Conservation (phyloP, 2,797 vertebrate species). For the Acanthiza pusilla region DNA sequence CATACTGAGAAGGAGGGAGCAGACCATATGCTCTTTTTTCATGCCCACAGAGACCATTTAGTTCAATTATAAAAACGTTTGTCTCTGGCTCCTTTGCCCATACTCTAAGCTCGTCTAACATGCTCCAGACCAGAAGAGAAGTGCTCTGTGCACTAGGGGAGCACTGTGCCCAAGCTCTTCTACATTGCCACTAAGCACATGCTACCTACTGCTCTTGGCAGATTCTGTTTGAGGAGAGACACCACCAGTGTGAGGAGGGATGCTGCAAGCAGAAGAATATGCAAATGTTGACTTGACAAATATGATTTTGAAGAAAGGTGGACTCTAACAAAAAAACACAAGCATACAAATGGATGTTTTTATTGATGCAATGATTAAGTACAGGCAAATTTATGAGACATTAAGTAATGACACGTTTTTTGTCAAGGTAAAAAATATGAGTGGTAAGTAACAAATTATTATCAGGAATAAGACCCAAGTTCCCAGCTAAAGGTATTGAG, state of each 20-base stretch:
- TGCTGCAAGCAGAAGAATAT: neutral
- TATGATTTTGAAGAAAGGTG: neutral
- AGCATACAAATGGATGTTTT: neutral
- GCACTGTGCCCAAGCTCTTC: neutral
- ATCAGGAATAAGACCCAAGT: neutral
- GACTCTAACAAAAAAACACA: conserved; percentile 12
- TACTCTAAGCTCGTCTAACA: neutral
- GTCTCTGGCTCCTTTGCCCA: neutral
- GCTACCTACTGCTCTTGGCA: neutral
- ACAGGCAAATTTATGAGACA: conserved; percentile 58
- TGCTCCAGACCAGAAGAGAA: neutral
- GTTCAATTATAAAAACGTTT: neutral
- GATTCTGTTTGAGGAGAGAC: neutral
- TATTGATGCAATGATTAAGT: conserved; percentile 7
- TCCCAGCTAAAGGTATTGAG: neutral
- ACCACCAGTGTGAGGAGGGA: neutral
- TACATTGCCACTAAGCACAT: neutral
- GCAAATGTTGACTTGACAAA: neutral
- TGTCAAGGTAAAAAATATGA: conserved; percentile 26
- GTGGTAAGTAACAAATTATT: conserved; percentile 6
- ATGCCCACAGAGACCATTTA: neutral
- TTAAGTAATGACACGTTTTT: conserved; percentile 48
- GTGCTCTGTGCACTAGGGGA: neutral
- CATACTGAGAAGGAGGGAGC: neutral
- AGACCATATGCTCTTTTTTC: neutral